A percentile compares a stretch with the other conserved stretches of the same genome.
phyloP scores from a whole-genome alignment of 2,888 invertebrate genomes.

The Odontomyia ornata region DNA sequence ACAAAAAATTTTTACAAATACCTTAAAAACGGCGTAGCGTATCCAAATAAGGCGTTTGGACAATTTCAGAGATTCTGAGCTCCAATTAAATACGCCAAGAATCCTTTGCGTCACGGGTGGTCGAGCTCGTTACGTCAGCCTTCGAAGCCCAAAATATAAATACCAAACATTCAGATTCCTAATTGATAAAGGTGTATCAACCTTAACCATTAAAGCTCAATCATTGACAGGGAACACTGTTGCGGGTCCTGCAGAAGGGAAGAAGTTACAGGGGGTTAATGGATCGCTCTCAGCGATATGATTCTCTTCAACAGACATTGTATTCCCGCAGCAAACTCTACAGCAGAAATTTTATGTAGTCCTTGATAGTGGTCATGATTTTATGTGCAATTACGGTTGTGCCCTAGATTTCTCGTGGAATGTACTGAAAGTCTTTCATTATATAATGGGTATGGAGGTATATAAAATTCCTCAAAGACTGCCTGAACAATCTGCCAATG shows the following conservation, averaged over 20 bases:
- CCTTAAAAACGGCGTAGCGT: conserved; percentile 7
- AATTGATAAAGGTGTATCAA: neutral
- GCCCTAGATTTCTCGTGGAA: neutral
- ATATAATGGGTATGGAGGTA: neutral
- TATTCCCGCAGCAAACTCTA: neutral
- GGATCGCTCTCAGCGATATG: neutral
- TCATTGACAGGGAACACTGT: neutral
- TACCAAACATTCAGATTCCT: neutral
- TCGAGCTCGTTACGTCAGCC: neutral
- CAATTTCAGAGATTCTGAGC: neutral
- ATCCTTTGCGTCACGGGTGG: neutral
- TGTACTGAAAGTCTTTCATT: neutral
- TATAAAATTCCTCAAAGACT: neutral
- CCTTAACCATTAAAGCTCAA: neutral
- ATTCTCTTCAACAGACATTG: neutral
- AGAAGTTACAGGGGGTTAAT: neutral
- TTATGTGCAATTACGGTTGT: too few relatives aligned
- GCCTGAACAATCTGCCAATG: too few relatives aligned
- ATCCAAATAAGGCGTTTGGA: neutral
- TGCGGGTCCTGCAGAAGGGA: too few relatives aligned
- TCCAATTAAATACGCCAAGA: neutral
- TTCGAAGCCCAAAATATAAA: neutral
- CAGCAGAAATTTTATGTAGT: neutral
- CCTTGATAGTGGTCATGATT: too few relatives aligned
- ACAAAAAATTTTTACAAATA: too few relatives aligned